Evolutionary conservation across 2,113 vertebrate genomes (phyloP), one percentile per base, ranked within the genome.

Genomic region (Hemibagrus wyckioides): DNA sequence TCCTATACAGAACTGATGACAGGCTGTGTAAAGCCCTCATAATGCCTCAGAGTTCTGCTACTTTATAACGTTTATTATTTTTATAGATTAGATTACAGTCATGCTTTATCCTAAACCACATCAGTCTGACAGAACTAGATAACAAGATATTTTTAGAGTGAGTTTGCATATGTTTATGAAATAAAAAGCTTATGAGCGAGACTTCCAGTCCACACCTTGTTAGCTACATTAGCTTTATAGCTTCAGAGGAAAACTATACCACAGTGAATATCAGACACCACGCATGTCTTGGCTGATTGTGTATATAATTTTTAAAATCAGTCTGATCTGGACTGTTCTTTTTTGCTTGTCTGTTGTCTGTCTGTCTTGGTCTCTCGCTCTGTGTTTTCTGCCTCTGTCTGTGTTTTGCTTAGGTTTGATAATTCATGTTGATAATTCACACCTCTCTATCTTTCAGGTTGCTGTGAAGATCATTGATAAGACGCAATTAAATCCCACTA

Each of bases 391-490:
- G 4, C 33, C n/a, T 67, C 4, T 69, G 13, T 67, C 13, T 17
- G 39, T 75, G 48, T 76, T 76, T 41, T 75, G 23, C 11, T 76
- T 23, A 48, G 23, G 36, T 56, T 41, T 25, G 76, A 54, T 33
- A 71, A n/a, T 48, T 11, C 41, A 81, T 28, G 10, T 10, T 28
- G 28, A 39, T 48, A 84, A 88, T 33, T 65, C 48, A 30, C 56
- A 54, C n/a, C 13, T 1, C 39, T 19, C 9, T 87, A 17, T 63
- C 10, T 89, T 87, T 57, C 80, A 90, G 90, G 90, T 90, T 75
- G 90, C 90, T 10, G 89, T 90, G 57, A 90, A 90, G 85, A 90
- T 90, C 57, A 90, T 90, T 33, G 89, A 90, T 82, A 90, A 90
- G 81, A 90, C 89, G 6, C 89, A 90, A 61, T 82, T 90, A 52